A percentile compares a stretch with the other conserved stretches of the same genome.
phyloP scores from a whole-genome alignment of 2,888 invertebrate genomes.

The Conchocele bisecta region DNA sequence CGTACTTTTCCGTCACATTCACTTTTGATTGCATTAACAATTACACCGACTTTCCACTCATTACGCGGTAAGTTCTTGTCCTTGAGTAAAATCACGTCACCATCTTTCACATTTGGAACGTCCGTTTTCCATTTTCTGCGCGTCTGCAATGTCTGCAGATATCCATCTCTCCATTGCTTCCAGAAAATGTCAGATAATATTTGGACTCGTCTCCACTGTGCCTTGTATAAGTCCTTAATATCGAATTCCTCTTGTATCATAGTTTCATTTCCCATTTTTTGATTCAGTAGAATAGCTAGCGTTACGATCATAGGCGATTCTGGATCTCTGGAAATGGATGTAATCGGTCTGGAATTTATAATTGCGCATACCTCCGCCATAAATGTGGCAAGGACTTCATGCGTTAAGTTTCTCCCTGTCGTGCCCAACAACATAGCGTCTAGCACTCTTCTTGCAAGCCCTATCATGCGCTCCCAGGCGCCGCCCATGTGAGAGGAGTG shows the following conservation, averaged over 20 bases:
- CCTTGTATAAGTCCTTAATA: slow-evolving; percentile 11
- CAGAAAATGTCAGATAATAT: slow-evolving; percentile 26
- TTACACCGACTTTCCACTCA: slow-evolving; percentile 14
- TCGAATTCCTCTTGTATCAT: neutral
- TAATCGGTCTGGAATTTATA: slow-evolving; percentile 14
- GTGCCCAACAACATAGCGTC: slow-evolving; percentile 23
- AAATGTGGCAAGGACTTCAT: slow-evolving; percentile 14
- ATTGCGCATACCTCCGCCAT: slow-evolving; percentile 19
- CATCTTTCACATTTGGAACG: slow-evolving; percentile 6
- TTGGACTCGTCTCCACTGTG: slow-evolving; percentile 33
- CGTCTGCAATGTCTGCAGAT: slow-evolving; percentile 16
- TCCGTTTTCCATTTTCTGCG: slow-evolving; percentile 18
- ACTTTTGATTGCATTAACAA: slow-evolving; percentile 8
- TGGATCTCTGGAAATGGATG: slow-evolving; percentile 15
- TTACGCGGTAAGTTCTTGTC: slow-evolving; percentile 5
- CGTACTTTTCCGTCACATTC: slow-evolving; percentile 7
- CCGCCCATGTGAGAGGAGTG: slow-evolving; percentile 58
- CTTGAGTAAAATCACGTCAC: slow-evolving; percentile 26
- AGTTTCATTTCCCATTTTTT: neutral
- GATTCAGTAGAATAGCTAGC: slow-evolving; percentile 20
- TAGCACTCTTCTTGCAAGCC: slow-evolving; percentile 32
- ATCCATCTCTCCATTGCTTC: slow-evolving; percentile 22
- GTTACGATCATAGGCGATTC: slow-evolving; percentile 17
- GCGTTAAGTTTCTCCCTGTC: neutral
- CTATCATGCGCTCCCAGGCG: slow-evolving; percentile 49